Evolutionary conservation across 2,113 vertebrate species (phyloP), one percentile per base, ranked within the genome.

Genomic region (Perca schrenkii): DNA sequence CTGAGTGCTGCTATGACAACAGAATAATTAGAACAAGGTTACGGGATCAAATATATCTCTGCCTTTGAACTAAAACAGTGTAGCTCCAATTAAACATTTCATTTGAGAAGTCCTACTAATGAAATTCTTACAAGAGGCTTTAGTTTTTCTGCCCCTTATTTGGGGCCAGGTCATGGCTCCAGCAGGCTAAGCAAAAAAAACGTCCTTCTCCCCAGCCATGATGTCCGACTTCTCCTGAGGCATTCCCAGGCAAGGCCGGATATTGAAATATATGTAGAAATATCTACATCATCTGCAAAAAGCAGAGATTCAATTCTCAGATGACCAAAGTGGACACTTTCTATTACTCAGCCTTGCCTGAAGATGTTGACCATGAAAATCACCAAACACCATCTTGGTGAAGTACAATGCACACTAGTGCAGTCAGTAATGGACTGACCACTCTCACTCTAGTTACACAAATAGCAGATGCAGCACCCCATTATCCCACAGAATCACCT

Each of bases 1-100:
- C 70, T 60, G 10, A 64, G 52, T 22, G 81, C 70, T 84, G 50
- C 79, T 53, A 86, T 76, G 58, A 74, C 50, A 81, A 91, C 88
- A 75, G 68, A 63, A 52, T 15, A 78, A 71, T 78, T 63, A 62
- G 22, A 36, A 7, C n/a, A 79, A 71, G 62, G 49, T 66, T 69
- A 66, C 36, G 46, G 34, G 40, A 82, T 6, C 34, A 73, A 79
- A 53, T 43, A 78, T 76, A 73, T 70, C 11, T 56, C 62, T 56
- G 16, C 64, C 60, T 75, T 69, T 43, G 31, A 72, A 57, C 65
- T 12, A 58, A 69, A 85, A 52, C 53, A 65, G 11, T 50, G 1
- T 2, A 31, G 72, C 36, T 63, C 63, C 22, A 25, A 12, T 74
- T 57, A 63, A 78, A 73, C 54, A 15, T 63, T 65, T 66, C 1